Evolutionary conservation across 2,888 invertebrate genomes (phyloP), one percentile per base, ranked within the genome.

Genomic region (Tetranychus truncatus): DNA sequence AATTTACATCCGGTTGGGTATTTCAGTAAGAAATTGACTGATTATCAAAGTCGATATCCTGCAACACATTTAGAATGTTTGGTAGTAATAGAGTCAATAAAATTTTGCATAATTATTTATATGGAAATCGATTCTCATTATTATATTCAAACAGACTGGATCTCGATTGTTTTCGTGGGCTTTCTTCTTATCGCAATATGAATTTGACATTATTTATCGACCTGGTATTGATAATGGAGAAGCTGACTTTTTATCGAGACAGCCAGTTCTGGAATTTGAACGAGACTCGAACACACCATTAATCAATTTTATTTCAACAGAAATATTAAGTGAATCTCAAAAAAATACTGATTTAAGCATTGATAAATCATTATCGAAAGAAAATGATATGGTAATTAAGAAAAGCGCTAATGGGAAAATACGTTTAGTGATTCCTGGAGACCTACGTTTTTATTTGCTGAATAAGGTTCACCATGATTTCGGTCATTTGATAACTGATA

Each of bases 1-100:
- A 74, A 77, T 45, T 75, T 78, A 45, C 78, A 78, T 45, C 78
- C 78, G 18, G 34, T 76, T 6, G 76, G 46, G 1, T 77, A 76
- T 67, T 71, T 66, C 45, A 65, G 65, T 0, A 34, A 76, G 77
- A 79, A 77, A 71, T 77, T 80, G 20, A 75, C 75, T 34, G 71
- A 67, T 34, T 76, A 77, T 74, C 78, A 80, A 71, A 72, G n/a
- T 67, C 78, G 77, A 34, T 80, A 80, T 71, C 78, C 78, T 11
- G 74, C 76, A 21, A 75, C 77, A 34, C 75, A 80, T 66, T 74
- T 77, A 45, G 79, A 80, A 71, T 71, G 75, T 1, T 74, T 80
- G 11, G 78, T 77, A 0, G 74, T 80, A 7, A 71, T 78, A 0
- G 73, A 76, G 65, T 75, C 77, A 18, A 45, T 80, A 1, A 75